Evolutionary conservation across 2,797 vertebrate species (phyloP), one percentile per base, ranked within the genome.

Genomic region (Cichlasoma orientale): DNA sequence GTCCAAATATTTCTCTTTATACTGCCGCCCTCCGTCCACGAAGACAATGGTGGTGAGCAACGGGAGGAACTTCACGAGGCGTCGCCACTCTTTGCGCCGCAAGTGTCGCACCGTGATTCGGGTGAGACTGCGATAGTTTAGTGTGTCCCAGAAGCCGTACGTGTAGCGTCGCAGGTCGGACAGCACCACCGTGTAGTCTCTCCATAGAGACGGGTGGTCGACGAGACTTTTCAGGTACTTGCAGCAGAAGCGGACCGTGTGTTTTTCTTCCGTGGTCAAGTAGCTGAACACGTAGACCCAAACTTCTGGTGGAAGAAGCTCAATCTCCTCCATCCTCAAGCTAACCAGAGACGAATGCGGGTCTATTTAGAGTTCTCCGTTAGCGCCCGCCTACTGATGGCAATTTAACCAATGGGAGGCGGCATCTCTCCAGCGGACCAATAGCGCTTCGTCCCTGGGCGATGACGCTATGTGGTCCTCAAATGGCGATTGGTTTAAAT

Each of bases 101-200:
- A 93, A 77, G 29, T 91, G 91, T 1, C 91, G 78, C 29, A 93
- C 91, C 44, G 89, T 82, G 2, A 90, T 89, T 2, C 90, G 83
- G 0, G 92, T 90, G 25, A 92, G 86, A 19, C 74, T 88, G 18
- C 92, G 90, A 38, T 58, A 59, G 27, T 6, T 66, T 58, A 93
- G 82, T 0, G 88, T 92, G 74, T 88, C 85, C 92, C 91, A 93
- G 81, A 92, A 92, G 41, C 92, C 91, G 82, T 87, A 90, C 1
- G 89, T 92, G 84, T 93, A 93, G 57, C 92, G 92, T 6, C 90
- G 89, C 1, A 92, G 87, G 54, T 92, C 87, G 33, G 89, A 86
- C 78, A 93, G 72, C 31, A 89, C 61, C 57, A 92, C 91, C 2
- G 82, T 80, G 78, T 85, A 4, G n/a, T 69, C 27, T 54, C 69